phyloP scores from a whole-genome alignment of 1,140 invertebrate genomes.

The Thaumatotibia leucotreta region DNA sequence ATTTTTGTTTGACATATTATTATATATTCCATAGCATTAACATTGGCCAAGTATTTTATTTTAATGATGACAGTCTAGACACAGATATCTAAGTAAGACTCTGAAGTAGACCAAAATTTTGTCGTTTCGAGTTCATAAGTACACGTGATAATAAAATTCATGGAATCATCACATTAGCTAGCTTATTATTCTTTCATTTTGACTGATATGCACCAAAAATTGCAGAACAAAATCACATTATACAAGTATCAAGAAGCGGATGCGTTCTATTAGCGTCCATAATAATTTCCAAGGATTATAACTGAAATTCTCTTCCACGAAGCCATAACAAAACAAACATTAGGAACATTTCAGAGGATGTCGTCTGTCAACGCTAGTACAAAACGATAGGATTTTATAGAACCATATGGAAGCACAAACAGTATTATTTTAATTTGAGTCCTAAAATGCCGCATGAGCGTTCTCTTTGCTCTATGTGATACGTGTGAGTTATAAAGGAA shows the following conservation, averaged over 20 bases:
- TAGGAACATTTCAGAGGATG: not conserved
- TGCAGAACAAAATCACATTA: not conserved
- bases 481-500: not conserved
- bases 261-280: not conserved
- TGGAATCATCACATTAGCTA: no score
- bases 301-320: slow-evolving; percentile 2
- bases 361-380: not conserved
- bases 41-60: no score
- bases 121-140: no score
- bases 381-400: not conserved
- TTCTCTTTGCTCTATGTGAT: not conserved
- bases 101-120: no score
- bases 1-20: no score
- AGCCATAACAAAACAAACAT: not conserved
- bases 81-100: no score
- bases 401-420: not conserved
- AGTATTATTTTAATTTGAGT: not conserved
- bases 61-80: no score
- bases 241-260: not conserved
- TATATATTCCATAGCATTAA: no score
- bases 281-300: not conserved
- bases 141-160: no score
- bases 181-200: not conserved
- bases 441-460: not conserved
- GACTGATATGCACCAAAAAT: not conserved